A percentile compares a stretch with the other conserved stretches of the same genome.
Evolutionary conservation across 2,888 invertebrate species (phyloP).

Genomic region (Aphodius granarius): DNA sequence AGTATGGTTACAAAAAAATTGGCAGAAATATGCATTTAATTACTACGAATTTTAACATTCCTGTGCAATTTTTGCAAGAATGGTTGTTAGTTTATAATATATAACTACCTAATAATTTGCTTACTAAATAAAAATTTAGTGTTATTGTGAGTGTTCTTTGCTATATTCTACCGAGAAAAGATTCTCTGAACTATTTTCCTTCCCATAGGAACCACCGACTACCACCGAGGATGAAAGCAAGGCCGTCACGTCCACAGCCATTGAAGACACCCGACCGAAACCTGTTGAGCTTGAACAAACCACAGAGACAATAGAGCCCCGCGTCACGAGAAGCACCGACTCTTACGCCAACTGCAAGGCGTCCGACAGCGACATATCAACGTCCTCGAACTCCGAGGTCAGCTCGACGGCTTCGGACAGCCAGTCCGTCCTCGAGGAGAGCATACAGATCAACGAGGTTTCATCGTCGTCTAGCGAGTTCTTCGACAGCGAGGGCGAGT

Average conservation of each 20-base stretch:
- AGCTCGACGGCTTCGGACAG: background rate
- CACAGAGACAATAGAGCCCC: background rate
- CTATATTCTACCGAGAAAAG: too few relatives aligned
- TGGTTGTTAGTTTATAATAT: too few relatives aligned
- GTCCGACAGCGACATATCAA: background rate
- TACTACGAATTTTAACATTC: too few relatives aligned
- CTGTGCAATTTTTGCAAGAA: too few relatives aligned
- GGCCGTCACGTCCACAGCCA: background rate
- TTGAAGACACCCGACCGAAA: background rate
- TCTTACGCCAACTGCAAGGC: background rate
- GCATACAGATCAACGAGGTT: conserved; percentile 69
- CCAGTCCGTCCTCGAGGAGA: conserved; percentile 28
- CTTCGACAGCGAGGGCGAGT: conserved; percentile 4
- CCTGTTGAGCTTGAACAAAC: background rate
- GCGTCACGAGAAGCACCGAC: background rate
- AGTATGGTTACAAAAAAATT: too few relatives aligned
- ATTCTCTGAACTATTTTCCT: too few relatives aligned
- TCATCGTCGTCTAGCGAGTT: conserved; percentile 65
- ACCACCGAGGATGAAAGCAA: background rate
- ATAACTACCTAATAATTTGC: too few relatives aligned
- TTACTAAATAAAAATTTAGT: too few relatives aligned
- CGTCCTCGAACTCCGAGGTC: background rate
- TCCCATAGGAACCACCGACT: background rate
- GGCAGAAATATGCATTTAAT: too few relatives aligned
- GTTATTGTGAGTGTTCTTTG: too few relatives aligned